A percentile compares a stretch with the other conserved stretches of the same genome.
Evolutionary conservation across 2,797 vertebrate genomes (phyloP).

Genomic region (Chloroceryle inda): DNA sequence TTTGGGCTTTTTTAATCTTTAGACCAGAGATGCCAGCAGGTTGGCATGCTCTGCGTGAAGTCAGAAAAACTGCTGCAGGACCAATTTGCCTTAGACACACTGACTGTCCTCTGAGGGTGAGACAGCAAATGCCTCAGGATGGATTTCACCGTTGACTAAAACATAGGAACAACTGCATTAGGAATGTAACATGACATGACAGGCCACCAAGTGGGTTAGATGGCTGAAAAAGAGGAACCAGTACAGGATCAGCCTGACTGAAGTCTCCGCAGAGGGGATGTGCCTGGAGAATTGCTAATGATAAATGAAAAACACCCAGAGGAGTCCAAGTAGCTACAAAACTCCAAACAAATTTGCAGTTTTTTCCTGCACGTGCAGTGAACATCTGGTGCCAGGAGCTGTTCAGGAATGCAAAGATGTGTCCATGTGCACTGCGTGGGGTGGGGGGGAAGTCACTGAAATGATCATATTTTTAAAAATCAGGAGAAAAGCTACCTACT

Average conservation of each 20-base stretch:
- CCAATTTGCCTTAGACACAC: neutral
- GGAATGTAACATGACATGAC: neutral
- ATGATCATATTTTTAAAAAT: neutral
- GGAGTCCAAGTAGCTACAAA: rapidly evolving
- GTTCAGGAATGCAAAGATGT: neutral
- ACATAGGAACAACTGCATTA: neutral
- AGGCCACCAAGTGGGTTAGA: neutral
- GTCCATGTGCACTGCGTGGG: neutral
- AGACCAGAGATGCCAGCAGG: neutral
- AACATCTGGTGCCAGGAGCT: neutral
- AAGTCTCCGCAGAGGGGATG: neutral
- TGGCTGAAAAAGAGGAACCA: neutral
- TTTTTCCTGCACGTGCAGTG: rapidly evolving
- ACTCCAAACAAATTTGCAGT: neutral
- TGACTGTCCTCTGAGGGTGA: neutral
- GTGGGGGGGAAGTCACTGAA: neutral
- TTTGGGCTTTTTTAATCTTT: neutral
- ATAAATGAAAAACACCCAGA: neutral
- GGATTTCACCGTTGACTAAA: neutral
- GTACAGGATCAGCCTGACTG: neutral
- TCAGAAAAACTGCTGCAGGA: neutral
- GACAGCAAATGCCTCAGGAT: neutral
- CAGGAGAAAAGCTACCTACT: neutral
- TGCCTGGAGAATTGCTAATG: neutral
- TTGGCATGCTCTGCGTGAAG: rapidly evolving